These are phyloP conservation scores for Bombus superbus DNA, from an alignment of 1,140 invertebrate species.

Conservation along the genomic window DNA sequence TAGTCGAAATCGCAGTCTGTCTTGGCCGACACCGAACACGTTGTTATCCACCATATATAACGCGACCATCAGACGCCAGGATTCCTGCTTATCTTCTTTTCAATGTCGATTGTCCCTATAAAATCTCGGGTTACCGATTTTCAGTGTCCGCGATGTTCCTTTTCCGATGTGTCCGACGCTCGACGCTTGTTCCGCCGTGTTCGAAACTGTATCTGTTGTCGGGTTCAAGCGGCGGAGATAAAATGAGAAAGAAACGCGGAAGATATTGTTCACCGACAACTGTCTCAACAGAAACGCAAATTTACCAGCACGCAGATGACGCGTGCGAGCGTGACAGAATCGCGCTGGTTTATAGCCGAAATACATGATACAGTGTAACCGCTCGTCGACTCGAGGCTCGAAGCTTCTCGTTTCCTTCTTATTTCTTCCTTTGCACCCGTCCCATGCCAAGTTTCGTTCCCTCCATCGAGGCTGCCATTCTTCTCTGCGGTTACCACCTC, in stretches of 20 bases:
- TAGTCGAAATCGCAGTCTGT: constrained; percentile 55
- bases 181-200: background rate
- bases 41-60: constrained; percentile 36
- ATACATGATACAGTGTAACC: constrained; percentile 25
- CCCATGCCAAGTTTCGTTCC: constrained; percentile 45
- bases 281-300: background rate
- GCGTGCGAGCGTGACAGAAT: constrained; percentile 2
- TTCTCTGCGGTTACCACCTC: constrained; percentile 27
- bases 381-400: constrained; percentile 1
- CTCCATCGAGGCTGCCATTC: constrained; percentile 21
- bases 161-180: background rate
- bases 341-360: background rate
- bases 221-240: background rate
- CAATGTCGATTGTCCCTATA: too few relatives aligned
- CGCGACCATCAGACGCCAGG: background rate
- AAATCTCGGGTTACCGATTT: background rate
- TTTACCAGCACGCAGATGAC: background rate
- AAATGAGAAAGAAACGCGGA: background rate
- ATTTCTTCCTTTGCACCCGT: constrained; percentile 10
- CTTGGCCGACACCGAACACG: constrained; percentile 32
- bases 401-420: constrained; percentile 29
- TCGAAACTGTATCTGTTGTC: background rate
- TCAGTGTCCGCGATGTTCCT: too few relatives aligned
- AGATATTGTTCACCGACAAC: background rate
- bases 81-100: constrained; percentile 5